Conservation (phyloP, 2,113 vertebrate species). For the Melanotaenia duboulayi region DNA sequence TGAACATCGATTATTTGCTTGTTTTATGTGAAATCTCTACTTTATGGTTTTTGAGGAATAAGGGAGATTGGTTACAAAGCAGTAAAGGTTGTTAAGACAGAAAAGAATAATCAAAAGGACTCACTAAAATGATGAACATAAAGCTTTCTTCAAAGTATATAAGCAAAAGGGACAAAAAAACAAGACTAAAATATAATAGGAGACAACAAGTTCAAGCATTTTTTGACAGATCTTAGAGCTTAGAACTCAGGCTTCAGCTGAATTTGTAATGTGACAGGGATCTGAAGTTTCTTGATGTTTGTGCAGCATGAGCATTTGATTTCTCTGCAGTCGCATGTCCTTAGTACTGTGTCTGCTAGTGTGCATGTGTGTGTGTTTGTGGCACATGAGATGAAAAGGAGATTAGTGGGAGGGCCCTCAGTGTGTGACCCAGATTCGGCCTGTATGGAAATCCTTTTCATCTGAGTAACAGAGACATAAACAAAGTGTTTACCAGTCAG, state of each 20-base stretch:
- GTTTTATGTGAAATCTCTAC: too few species aligned
- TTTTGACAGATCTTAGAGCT: background rate
- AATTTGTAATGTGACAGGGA: background rate
- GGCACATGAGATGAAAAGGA: background rate
- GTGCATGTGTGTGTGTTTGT: background rate
- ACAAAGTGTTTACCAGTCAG: slow-evolving; percentile 87
- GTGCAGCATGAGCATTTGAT: slow-evolving; percentile 9
- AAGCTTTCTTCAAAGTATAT: background rate
- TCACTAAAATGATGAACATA: too few species aligned
- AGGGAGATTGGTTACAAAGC: too few species aligned
- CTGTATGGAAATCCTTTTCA: background rate
- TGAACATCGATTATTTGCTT: background rate
- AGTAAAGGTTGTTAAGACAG: too few species aligned
- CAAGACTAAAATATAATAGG: background rate
- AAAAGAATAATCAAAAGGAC: too few species aligned
- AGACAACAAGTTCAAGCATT: background rate
- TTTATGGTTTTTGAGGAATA: too few species aligned
- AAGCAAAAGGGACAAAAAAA: background rate
- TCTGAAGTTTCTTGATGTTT: background rate
- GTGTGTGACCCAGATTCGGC: slow-evolving; percentile 43
- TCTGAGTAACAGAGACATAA: slow-evolving; percentile 1
- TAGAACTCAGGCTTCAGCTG: background rate
- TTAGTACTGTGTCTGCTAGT: slow-evolving; percentile 5
- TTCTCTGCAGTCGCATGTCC: background rate
- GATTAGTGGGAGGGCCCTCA: slow-evolving; percentile 9